These are phyloP conservation scores for Noctuana brunneofusca DNA, from an alignment of 2,888 invertebrate genomes.

Conservation along the genomic window DNA sequence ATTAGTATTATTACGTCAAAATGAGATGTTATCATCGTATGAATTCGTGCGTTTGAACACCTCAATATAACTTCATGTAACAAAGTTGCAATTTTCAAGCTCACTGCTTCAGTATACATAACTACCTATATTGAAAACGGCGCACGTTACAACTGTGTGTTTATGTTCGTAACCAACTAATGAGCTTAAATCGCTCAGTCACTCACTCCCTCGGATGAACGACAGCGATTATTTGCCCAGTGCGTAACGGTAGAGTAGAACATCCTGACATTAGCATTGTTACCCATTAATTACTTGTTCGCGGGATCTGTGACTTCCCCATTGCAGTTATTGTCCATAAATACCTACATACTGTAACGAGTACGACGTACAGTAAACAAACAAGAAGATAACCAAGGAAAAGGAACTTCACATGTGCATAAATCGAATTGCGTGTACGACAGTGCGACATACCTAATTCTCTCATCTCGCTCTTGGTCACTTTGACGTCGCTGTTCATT, in stretches of 20 bases:
- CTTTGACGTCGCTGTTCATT: slow-evolving; percentile 58
- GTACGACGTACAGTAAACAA: background rate
- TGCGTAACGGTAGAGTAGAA: slow-evolving; percentile 30
- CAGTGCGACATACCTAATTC: slow-evolving; percentile 50
- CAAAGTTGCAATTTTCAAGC: background rate
- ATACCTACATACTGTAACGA: slow-evolving; percentile 3
- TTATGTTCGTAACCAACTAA: slow-evolving; percentile 11
- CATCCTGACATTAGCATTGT: slow-evolving; percentile 33
- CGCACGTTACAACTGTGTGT: slow-evolving; percentile 11
- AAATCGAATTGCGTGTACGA: background rate
- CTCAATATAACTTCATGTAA: background rate
- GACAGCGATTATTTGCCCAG: slow-evolving; percentile 28
- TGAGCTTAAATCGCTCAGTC: slow-evolving; percentile 6
- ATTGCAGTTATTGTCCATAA: slow-evolving; percentile 13
- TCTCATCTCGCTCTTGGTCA: slow-evolving; percentile 70
- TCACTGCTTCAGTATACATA: background rate
- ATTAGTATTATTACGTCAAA: too few relatives aligned
- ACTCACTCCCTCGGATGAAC: slow-evolving; percentile 20
- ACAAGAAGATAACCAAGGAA: slow-evolving; percentile 1
- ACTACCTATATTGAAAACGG: background rate
- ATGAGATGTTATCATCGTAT: too few relatives aligned
- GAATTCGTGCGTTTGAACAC: too few relatives aligned
- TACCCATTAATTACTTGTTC: slow-evolving; percentile 15
- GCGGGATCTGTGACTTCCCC: slow-evolving; percentile 13
- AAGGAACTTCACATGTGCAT: slow-evolving; percentile 50